These are phyloP conservation scores for Eulemur rubriventer DNA, from an alignment of 2,797 vertebrate genomes.

Conservation along the genomic window DNA sequence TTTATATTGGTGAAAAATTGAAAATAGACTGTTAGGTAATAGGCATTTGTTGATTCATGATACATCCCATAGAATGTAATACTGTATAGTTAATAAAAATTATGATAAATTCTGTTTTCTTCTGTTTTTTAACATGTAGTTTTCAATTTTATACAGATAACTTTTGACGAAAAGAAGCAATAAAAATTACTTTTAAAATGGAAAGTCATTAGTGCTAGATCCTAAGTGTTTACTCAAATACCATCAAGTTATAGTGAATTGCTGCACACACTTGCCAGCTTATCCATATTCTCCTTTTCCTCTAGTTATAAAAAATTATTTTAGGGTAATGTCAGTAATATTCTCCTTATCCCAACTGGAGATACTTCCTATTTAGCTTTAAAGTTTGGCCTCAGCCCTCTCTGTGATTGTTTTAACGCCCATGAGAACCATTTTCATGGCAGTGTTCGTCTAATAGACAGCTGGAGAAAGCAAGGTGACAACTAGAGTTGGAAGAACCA, in stretches of 20 bases:
- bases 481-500: neutral
- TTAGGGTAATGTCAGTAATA: neutral
- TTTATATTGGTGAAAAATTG: slow-evolving; percentile 28
- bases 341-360: neutral
- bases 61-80: neutral
- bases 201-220: neutral
- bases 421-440: neutral
- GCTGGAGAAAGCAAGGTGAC: neutral
- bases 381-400: neutral
- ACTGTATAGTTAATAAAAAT: neutral
- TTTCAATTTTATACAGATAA: neutral
- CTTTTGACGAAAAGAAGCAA: neutral
- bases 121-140: neutral
- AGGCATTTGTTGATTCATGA: neutral
- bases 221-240: neutral
- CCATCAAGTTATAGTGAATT: neutral
- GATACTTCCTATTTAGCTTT: neutral
- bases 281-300: neutral
- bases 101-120: neutral
- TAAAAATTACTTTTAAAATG: slow-evolving; percentile 26
- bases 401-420: neutral
- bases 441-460: neutral
- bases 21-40: slow-evolving; percentile 6
- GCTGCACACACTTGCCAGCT: neutral
- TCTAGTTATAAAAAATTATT: neutral